Evolutionary conservation across 2,888 invertebrate genomes (phyloP).

Genomic region (Troglohyphantes excavatus): DNA sequence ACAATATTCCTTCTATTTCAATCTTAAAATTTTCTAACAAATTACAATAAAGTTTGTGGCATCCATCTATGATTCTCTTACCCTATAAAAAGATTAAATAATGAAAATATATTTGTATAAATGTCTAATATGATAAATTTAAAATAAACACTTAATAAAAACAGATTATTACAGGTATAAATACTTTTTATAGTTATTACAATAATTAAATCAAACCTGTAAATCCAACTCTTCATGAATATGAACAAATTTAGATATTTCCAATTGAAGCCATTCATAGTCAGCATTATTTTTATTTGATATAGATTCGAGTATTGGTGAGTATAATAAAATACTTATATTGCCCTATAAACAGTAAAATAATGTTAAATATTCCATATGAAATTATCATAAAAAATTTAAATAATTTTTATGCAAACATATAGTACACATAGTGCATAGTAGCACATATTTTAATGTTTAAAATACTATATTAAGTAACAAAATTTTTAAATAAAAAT

Average conservation of each 20-base stretch:
- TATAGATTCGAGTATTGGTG: slow-evolving; percentile 40
- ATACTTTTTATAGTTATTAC: too few species aligned
- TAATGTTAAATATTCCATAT: too few species aligned
- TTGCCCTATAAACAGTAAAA: background rate
- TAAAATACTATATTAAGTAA: too few species aligned
- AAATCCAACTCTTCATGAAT: slow-evolving; percentile 16
- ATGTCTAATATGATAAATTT: background rate
- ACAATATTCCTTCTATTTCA: slow-evolving; percentile 48
- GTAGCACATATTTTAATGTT: too few species aligned
- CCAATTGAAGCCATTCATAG: background rate
- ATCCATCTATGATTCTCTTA: slow-evolving; percentile 18
- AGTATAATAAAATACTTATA: slow-evolving; percentile 20
- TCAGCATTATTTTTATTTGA: slow-evolving; percentile 1
- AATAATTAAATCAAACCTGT: slow-evolving; percentile 12
- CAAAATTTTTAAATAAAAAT: too few species aligned
- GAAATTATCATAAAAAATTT: too few species aligned
- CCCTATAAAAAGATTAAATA: too few species aligned
- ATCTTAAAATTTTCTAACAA: slow-evolving; percentile 60
- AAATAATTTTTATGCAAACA: too few species aligned
- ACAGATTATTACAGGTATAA: background rate
- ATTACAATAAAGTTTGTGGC: slow-evolving; percentile 36
- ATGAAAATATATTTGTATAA: too few species aligned
- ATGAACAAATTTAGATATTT: background rate
- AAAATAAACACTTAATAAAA: background rate
- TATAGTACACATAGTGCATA: too few species aligned